Conservation (phyloP, 2,113 vertebrate genomes). For the Perca schrenkii region DNA sequence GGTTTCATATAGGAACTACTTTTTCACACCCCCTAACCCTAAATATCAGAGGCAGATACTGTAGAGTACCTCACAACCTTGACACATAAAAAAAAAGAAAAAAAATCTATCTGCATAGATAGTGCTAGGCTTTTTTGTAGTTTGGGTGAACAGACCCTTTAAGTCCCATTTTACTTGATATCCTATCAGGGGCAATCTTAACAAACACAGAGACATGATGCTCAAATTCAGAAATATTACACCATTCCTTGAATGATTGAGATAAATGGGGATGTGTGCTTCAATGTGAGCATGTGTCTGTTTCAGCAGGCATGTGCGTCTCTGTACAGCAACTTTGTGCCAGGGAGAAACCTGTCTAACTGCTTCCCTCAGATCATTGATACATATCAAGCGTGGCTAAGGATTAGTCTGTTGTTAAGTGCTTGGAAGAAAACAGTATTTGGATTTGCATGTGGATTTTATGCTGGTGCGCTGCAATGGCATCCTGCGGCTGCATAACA, state of each 20-base stretch:
- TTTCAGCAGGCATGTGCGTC: conserved; percentile 31
- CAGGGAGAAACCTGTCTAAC: conserved; percentile 57
- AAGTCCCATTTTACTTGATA: neutral
- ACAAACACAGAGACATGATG: neutral
- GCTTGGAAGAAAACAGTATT: conserved; percentile 33
- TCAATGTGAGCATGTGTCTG: neutral
- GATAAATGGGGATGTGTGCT: conserved; percentile 21
- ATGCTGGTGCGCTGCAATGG: neutral
- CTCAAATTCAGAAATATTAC: conserved; percentile 25
- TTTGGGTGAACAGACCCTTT: neutral
- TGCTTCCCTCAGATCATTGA: conserved; percentile 43
- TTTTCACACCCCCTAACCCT: too few relatives aligned
- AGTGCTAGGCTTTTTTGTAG: neutral
- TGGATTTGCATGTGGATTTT: conserved; percentile 17
- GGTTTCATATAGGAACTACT: too few relatives aligned
- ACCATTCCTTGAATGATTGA: conserved; percentile 31
- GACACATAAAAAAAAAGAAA: neutral
- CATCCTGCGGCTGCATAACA: neutral
- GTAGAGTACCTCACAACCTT: too few relatives aligned
- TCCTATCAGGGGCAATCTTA: neutral
- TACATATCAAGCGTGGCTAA: conserved; percentile 24
- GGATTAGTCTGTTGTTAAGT: conserved; percentile 44
- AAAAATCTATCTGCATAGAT: neutral
- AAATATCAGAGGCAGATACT: too few relatives aligned
- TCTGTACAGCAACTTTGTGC: conserved; percentile 21